Evolutionary conservation across 2,888 invertebrate species (phyloP).

Genomic region (Hirtodrosophila histrioides): DNA sequence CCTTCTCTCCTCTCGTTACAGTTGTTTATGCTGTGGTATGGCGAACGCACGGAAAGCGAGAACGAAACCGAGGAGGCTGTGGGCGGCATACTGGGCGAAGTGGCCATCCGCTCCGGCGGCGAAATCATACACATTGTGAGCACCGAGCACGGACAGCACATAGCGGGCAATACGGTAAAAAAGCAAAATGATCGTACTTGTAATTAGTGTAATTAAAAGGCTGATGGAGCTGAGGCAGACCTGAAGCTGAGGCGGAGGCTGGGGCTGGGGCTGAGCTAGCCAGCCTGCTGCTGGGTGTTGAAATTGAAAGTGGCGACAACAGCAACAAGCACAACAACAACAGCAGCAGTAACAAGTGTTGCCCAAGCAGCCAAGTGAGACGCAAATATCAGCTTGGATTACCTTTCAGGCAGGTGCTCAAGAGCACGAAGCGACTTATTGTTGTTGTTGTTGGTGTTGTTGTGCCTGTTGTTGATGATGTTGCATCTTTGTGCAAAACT

Average conservation of each 20-base stretch:
- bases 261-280: background rate
- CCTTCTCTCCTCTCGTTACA: constrained; percentile 51
- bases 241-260: no score
- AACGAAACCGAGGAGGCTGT: constrained; percentile 84
- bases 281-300: constrained; percentile 54
- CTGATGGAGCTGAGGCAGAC: constrained; percentile 28
- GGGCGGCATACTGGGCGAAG: constrained; percentile 84
- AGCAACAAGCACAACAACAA: constrained; percentile 18
- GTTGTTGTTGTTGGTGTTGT: constrained; percentile 39
- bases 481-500: constrained; percentile 79
- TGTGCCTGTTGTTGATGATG: constrained; percentile 58
- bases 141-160: constrained; percentile 81
- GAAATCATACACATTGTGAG: constrained; percentile 84
- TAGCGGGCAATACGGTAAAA: constrained; percentile 83
- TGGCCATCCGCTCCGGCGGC: constrained; percentile 85
- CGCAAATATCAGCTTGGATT: constrained; percentile 73
- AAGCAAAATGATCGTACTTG: constrained; percentile 31
- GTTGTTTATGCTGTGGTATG: constrained; percentile 85
- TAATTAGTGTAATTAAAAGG: constrained; percentile 74
- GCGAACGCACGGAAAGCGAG: constrained; percentile 82
- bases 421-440: constrained; percentile 59
- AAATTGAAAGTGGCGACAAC: constrained; percentile 71
- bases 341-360: constrained; percentile 49
- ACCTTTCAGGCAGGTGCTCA: constrained; percentile 73
- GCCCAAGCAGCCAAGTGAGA: constrained; percentile 77